Percentiles rank a stretch among this genome's conserved stretches.
Evolutionary conservation across 2,113 vertebrate species (phyloP).

Genomic region (Corythaeola cristata): DNA sequence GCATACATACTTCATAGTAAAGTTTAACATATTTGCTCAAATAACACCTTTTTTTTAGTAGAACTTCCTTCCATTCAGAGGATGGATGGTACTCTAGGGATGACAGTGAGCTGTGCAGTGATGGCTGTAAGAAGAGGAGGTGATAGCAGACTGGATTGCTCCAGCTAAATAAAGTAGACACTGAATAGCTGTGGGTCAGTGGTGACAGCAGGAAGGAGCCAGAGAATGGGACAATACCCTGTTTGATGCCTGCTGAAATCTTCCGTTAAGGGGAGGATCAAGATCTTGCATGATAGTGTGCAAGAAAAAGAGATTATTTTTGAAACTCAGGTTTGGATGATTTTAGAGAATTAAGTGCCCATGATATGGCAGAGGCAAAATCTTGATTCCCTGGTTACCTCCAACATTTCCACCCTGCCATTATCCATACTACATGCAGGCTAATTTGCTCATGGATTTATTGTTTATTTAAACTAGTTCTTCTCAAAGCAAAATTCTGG

Average conservation of each 20-base stretch:
- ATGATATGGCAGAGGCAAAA: neutral
- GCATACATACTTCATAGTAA: neutral
- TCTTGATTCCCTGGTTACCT: neutral
- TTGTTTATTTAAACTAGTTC: neutral
- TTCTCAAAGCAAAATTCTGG: neutral
- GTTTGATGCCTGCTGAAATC: neutral
- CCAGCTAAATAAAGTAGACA: neutral
- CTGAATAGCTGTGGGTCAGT: neutral
- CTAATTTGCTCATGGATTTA: neutral
- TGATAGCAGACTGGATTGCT: neutral
- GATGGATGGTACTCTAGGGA: neutral
- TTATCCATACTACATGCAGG: neutral
- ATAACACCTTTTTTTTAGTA: neutral
- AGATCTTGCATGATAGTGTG: neutral
- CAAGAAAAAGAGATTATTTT: neutral
- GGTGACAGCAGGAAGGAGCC: neutral
- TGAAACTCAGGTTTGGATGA: neutral
- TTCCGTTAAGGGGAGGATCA: neutral
- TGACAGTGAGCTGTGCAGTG: neutral
- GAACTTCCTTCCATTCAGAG: neutral
- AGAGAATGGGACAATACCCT: neutral
- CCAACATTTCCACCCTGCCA: neutral
- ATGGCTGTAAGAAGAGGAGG: neutral
- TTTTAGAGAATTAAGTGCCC: neutral
- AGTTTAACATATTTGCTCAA: neutral